phyloP scores from a whole-genome alignment of 2,888 invertebrate genomes.

The Tortricodes alternella region DNA sequence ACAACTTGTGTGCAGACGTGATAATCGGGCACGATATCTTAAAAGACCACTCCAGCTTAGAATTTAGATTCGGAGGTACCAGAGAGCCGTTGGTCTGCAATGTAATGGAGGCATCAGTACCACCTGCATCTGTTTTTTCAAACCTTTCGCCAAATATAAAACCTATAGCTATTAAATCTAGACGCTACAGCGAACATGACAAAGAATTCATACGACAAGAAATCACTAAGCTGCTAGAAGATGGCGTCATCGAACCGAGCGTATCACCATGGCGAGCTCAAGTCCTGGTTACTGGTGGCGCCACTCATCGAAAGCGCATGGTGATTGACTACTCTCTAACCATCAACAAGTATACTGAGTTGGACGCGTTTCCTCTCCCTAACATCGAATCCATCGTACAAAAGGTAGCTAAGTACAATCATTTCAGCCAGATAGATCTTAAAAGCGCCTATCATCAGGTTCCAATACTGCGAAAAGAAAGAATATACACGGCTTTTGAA shows the following conservation, averaged over 20 bases:
- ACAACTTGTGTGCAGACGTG: too few relatives aligned
- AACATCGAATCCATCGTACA: background rate
- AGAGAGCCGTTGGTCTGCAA: background rate
- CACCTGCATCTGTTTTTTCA: conserved; percentile 36
- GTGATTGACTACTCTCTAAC: background rate
- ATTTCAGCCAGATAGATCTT: background rate
- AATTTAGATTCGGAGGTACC: too few relatives aligned
- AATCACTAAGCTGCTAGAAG: background rate
- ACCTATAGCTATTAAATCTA: background rate
- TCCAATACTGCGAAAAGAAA: background rate
- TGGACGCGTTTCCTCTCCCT: background rate
- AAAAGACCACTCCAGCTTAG: too few relatives aligned
- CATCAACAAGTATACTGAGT: background rate
- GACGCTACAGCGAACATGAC: background rate
- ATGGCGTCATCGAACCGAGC: background rate
- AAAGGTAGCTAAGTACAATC: background rate
- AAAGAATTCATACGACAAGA: background rate
- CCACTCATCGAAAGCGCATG: background rate
- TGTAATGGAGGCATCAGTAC: background rate
- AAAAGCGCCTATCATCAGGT: background rate
- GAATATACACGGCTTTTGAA: too few relatives aligned
- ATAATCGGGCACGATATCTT: too few relatives aligned
- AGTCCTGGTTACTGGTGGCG: background rate
- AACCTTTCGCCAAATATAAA: background rate
- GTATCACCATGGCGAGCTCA: background rate